Conservation (phyloP, 2,113 vertebrate species). For the Lamprologus ornatipinnis region DNA sequence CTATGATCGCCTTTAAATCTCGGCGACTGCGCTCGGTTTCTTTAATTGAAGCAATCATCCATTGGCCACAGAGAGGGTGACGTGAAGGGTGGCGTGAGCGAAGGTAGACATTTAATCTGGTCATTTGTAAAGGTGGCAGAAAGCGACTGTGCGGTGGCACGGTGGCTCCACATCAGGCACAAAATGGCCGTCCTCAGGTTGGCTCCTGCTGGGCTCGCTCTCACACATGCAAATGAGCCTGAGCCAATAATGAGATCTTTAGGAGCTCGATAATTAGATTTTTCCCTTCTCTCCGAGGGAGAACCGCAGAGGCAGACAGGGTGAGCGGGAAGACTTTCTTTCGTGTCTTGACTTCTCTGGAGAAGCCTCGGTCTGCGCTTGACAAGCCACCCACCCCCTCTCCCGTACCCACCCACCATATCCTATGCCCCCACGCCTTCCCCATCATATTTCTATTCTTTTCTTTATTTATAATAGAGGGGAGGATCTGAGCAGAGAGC, state of each 20-base stretch:
- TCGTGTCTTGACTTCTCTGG: conserved; percentile 44
- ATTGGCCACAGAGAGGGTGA: background rate
- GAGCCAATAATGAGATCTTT: conserved; percentile 71
- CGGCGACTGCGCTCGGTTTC: background rate
- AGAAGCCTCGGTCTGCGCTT: conserved; percentile 46
- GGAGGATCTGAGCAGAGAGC: conserved; percentile 41
- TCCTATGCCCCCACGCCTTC: background rate
- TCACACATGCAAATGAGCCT: conserved; percentile 69
- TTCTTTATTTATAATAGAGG: conserved; percentile 57
- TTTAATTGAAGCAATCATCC: conserved; percentile 6
- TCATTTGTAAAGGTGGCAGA: conserved; percentile 36
- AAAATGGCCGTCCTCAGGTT: conserved; percentile 67
- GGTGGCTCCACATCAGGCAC: conserved; percentile 37
- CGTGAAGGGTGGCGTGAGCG: background rate
- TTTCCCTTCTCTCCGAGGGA: conserved; percentile 54
- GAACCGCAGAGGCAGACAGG: conserved; percentile 39
- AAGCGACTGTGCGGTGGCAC: conserved; percentile 23
- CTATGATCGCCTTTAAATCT: background rate
- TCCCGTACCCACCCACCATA: background rate
- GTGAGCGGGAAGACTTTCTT: conserved; percentile 51
- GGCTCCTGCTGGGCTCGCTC: conserved; percentile 49
- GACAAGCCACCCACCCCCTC: conserved; percentile 5
- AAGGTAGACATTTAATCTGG: conserved; percentile 35
- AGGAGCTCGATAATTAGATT: conserved; percentile 71
- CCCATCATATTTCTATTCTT: conserved; percentile 60